Evolutionary conservation across 2,113 vertebrate genomes (phyloP), one percentile per base, ranked within the genome.

Genomic region (Chaetodon auriga): DNA sequence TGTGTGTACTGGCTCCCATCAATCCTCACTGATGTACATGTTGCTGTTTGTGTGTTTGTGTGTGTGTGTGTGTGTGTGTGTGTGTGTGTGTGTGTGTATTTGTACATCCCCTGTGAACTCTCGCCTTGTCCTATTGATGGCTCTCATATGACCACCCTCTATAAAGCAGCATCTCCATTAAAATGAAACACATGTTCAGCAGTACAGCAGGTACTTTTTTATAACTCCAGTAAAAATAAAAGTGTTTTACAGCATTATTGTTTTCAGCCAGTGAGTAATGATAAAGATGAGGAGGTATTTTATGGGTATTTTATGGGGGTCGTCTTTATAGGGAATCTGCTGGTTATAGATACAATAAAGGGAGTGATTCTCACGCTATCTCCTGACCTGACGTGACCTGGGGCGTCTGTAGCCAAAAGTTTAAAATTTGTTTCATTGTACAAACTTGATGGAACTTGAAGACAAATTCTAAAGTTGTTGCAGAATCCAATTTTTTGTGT

Each of bases 181-280:
- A 94, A 94, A 82, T 89, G 63, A 90, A 91, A 93, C 85, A 92
- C 80, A 88, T 71, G 82, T 82, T 87, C 85, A 92, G 88, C 82
- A 87, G 62, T 86, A 78, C 86, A 75, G 77, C 91, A 90, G 73
- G 81, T 81, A 81, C 69, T 90, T 70, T 82, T 95, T 95, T 95
- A 95, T 80, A 87, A 89, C 91, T 91, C 90, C 83, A 87, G 94
- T 95, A 95, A 95, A 94, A 89, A 92, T 90, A 87, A 83, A 93
- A 93, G 86, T 84, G 88, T 93, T 95, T 95, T 95, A 96, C 90
- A 70, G 95, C 92, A 38, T 94, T 93, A 95, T 92, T 95, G 94
- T 95, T 95, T 95, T 94, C 90, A 93, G 86, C 76, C 74, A 54
- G 75, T n/a, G 48, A 89, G 90, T 92, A 92, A 93, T 91, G 92